These are phyloP conservation scores for Andinoacara biseriatus DNA, from an alignment of 2,113 vertebrate genomes.

Conservation along the genomic window DNA sequence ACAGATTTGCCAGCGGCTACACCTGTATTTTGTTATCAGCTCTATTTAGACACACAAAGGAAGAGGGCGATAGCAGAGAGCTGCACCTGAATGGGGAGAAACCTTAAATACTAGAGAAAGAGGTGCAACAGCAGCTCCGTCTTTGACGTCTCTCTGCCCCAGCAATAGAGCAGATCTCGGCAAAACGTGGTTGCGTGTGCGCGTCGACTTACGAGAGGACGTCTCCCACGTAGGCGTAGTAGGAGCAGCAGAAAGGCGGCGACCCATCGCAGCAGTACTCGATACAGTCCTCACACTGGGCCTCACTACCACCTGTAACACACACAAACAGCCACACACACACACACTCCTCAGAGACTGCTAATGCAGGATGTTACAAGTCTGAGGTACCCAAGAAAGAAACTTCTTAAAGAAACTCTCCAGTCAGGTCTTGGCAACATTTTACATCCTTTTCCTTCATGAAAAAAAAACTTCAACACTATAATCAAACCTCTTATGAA, in stretches of 20 bases:
- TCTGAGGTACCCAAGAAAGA: background rate
- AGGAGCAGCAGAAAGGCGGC: constrained; percentile 92
- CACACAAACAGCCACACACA: constrained; percentile 52
- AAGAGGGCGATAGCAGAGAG: background rate
- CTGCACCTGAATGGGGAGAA: background rate
- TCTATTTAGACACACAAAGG: background rate
- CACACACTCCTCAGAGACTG: background rate
- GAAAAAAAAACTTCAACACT: background rate
- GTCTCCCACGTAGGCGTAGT: constrained; percentile 94
- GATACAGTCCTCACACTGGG: constrained; percentile 87
- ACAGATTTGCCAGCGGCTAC: background rate
- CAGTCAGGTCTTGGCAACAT: background rate
- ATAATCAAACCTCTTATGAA: constrained; percentile 38
- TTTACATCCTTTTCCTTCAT: background rate
- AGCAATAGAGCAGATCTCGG: too few relatives aligned
- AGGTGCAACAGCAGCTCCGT: background rate
- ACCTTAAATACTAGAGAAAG: background rate
- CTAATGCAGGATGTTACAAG: background rate
- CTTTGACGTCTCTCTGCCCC: background rate
- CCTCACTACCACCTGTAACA: constrained; percentile 80
- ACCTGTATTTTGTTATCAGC: background rate
- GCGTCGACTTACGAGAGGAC: constrained; percentile 87
- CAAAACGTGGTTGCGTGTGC: background rate
- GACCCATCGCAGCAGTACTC: constrained; percentile 92
- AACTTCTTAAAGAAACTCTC: background rate